Base-by-base conservation (phyloP, 2,113 vertebrate genomes). In the Ammospiza nelsoni region DNA sequence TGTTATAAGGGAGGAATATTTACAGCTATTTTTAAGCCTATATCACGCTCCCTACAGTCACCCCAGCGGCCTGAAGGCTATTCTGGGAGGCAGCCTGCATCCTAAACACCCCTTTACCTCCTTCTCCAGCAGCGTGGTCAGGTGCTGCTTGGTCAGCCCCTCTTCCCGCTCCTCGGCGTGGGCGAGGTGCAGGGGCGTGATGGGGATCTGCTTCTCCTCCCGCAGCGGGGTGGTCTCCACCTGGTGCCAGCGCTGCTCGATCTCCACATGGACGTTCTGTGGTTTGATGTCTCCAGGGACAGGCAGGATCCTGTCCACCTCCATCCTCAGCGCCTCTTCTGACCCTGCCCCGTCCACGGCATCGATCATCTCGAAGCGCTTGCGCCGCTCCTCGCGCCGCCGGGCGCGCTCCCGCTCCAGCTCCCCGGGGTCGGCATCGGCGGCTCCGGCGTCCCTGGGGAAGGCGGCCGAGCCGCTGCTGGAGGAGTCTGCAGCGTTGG, bases 191-290 rank as follows among this genome's bases (percentile, higher is more conserved):
- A 98, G 91, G 20, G 98, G 98, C 2, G 97, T 87, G 51, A 99
- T 99, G 94, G 99, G 99, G 89, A 99, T 98, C 96, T 99, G 99
- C 93, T 99, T 99, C 96, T 99, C 99, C 88, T 99, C 99, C 61
- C 99, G 98, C 55, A 99, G 97, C 0, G 99, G 99, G 2, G 98
- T 99, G 35, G 98, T 99, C 97, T 99, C 99, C 92, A 99, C 99
- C 88, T 99, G 99, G 95, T 99, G 99, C 99, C 99, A 99, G 61
- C 98, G 98, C 84, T 99, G 99, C 95, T 99, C 99, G 1, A 99
- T 99, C 97, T 99, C 99, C 86, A 99, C 98, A 1, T 98, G 98
- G 58, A 99, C 98, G 0, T 98, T 98, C 84, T 98, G 98, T 0
- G 97, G 94, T 90, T 96, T 98, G 90, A 92, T 75, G 43, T 98